Conservation (phyloP, 2,888 invertebrate genomes). For the Sesamia inferens region DNA sequence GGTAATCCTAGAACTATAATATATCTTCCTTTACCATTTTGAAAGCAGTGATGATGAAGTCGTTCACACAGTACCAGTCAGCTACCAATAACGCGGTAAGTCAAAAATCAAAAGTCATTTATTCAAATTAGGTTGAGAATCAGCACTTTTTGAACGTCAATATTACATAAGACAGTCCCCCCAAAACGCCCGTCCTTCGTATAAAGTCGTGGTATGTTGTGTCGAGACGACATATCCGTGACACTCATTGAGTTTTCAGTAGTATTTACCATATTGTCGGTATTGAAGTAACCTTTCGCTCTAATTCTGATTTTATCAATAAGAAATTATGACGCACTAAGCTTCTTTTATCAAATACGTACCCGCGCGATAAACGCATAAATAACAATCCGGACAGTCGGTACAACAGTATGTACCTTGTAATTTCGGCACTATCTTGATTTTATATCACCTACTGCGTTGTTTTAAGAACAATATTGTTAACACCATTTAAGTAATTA, state of each 20-base stretch:
- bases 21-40: neutral
- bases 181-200: no score
- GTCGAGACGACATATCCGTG: neutral
- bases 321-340: constrained; percentile 70
- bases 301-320: constrained; percentile 72
- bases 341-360: constrained; percentile 55
- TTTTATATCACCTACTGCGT: constrained; percentile 16
- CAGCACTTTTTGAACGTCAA: no score
- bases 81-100: neutral
- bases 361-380: constrained; percentile 42
- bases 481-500: neutral
- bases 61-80: neutral
- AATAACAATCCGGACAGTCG: constrained; percentile 42
- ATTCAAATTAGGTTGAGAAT: no score
- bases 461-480: neutral
- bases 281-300: constrained; percentile 84
- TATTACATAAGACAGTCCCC: no score
- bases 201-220: neutral
- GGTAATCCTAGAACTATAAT: no score
- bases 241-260: constrained; percentile 70
- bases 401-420: constrained; percentile 54
- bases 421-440: constrained; percentile 62
- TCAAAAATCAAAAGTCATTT: no score
- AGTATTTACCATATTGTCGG: constrained; percentile 77
- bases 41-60: neutral